Evolutionary conservation across 2,888 invertebrate genomes (phyloP).

Genomic region (Meghimatium bilineatum): DNA sequence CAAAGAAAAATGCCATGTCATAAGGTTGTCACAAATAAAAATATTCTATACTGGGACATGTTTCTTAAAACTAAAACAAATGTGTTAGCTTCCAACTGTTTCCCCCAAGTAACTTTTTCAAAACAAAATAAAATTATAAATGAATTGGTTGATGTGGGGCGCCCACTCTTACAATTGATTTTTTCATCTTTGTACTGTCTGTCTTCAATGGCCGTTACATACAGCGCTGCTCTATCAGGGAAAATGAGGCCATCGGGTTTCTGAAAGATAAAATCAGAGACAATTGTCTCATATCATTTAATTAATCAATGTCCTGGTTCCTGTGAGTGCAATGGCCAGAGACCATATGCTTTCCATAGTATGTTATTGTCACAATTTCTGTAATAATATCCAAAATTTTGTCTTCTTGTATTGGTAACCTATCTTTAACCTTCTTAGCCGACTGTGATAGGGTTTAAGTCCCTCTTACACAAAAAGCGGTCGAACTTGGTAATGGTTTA

Average conservation of each 20-base stretch:
- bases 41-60: background rate
- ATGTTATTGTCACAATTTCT: background rate
- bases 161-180: slow-evolving; percentile 87
- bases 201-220: slow-evolving; percentile 90
- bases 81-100: background rate
- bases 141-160: background rate
- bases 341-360: background rate
- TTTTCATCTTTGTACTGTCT: slow-evolving; percentile 99
- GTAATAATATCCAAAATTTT: no score
- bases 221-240: slow-evolving; percentile 93
- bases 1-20: no score
- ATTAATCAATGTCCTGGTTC: slow-evolving; percentile 1
- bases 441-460: no score
- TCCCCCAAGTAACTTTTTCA: background rate
- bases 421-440: no score
- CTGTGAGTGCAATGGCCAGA: background rate
- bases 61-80: background rate
- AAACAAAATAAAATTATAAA: background rate
- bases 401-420: no score
- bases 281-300: slow-evolving; percentile 3
- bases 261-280: slow-evolving; percentile 63
- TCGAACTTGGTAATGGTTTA: no score
- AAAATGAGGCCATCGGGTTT: slow-evolving; percentile 93
- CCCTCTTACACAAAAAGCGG: no score
- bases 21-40: background rate